A percentile compares a stretch with the other conserved stretches of the same genome.
phyloP scores from a whole-genome alignment of 1,140 invertebrate genomes.

The Aphelenchoides fujianensis region DNA sequence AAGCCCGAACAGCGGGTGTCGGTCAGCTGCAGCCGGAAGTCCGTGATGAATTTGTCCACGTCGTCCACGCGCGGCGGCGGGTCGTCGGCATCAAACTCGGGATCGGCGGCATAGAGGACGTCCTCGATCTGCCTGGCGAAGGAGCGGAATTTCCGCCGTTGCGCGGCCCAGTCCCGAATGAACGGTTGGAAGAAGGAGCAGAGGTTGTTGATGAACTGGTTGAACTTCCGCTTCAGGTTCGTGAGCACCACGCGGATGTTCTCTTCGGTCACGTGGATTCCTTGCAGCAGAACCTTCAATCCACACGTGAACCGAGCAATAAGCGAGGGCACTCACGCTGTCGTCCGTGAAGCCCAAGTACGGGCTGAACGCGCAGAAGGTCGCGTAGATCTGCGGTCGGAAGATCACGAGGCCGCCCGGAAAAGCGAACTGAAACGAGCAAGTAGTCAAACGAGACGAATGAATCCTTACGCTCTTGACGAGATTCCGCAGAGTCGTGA shows the following conservation, averaged over 20 bases:
- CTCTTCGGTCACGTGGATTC: slow-evolving; percentile 69
- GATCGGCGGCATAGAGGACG: slow-evolving; percentile 25
- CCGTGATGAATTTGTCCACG: slow-evolving; percentile 2
- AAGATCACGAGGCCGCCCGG: slow-evolving; percentile 71
- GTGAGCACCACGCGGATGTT: slow-evolving; percentile 70
- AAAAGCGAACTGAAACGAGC: slow-evolving; percentile 69
- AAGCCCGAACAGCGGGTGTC: slow-evolving; percentile 31
- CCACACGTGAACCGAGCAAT: slow-evolving; percentile 22
- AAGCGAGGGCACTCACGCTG: slow-evolving; percentile 68
- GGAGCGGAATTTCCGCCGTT: slow-evolving; percentile 18
- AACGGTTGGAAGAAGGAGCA: slow-evolving; percentile 31
- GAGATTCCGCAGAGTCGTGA: slow-evolving; percentile 69
- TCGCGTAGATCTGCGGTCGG: slow-evolving; percentile 73
- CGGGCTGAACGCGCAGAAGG: slow-evolving; percentile 76
- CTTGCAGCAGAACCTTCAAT: slow-evolving; percentile 75
- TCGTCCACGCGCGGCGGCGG: background rate
- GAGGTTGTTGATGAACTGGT: slow-evolving; percentile 40
- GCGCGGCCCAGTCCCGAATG: slow-evolving; percentile 19
- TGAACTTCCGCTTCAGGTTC: slow-evolving; percentile 65
- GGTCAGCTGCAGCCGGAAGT: background rate
- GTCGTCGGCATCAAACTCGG: background rate
- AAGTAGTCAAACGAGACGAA: slow-evolving; percentile 9
- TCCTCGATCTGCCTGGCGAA: slow-evolving; percentile 25
- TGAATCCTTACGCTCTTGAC: slow-evolving; percentile 69
- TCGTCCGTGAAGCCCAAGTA: slow-evolving; percentile 70